Base-by-base conservation (phyloP, 2,888 invertebrate genomes). In the Drosophila phalerata region DNA sequence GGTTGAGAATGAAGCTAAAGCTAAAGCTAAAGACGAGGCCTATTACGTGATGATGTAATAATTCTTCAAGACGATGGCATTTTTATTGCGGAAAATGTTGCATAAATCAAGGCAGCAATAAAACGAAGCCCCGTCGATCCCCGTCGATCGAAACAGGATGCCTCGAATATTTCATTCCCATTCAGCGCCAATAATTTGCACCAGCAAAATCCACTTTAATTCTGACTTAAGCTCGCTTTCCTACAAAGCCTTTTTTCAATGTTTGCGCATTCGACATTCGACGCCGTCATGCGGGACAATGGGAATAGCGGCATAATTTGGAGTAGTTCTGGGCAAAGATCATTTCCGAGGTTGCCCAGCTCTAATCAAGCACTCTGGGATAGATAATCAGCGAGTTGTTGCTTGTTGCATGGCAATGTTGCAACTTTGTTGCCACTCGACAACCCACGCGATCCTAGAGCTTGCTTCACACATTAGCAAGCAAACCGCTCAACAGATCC, bases 11-110 rank as follows among this genome's bases (percentile, higher is more conserved):
- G 28, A 34, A 15, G 47, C 40, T 19, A 25, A 61, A 32, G 1
- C 17, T 32, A 34, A 30, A 42, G 34, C 53, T 32, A 40, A 56
- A 73, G 76, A 73, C 57, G 79, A 68, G 74, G 79, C 76, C 88
- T 72, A 85, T 88, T 88, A 85, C 73, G 83, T 88, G 86, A 88
- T 85, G 85, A 85, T 88, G 88, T 88, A 85, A 85, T 85, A 85
- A 85, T 88, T 85, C 88, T 88, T 86, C 49, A 66, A 75, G 79
- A 81, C 73, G 75, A 74, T 85, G 85, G 88, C 88, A 88, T 73
- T 85, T 85, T 85, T 83, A 88, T 85, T 88, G 88, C 77, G 84
- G 79, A 81, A 85, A 83, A 86, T 83, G 88, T 88, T 88, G 85
- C 86, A 85, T 88, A 85, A 85, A 88, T 85, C 88, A 85, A 88